Base-by-base conservation (phyloP, 2,888 invertebrate species). In the Rhimphoctona megacephalus region DNA sequence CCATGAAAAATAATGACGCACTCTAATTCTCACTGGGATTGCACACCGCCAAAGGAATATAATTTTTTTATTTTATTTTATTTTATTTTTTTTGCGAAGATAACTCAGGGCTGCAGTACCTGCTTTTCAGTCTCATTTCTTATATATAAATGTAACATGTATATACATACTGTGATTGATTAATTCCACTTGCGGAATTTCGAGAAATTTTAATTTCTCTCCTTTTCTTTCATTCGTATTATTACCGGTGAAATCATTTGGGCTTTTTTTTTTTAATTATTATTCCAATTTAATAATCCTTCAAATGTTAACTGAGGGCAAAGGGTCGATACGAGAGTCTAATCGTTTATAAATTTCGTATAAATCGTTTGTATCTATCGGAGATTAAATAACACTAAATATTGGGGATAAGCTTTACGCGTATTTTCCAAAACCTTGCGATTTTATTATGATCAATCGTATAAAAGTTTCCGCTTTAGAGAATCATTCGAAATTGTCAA, bases 1-100 rank as follows among this genome's bases (percentile, higher is more conserved):
- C 52, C 22, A 49, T 22, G 69, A 76, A 64, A 84, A 74, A 85
- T 81, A 80, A 74, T 80, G 80, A 80, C 61, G 74, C 64, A n/a
- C 22, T 49, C n/a, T 25, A 14, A 30, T 33, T 77, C 77, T 69
- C 73, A 52, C 73, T 69, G 33, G 36, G 61, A 73, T 72, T 57
- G 30, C 57, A 54, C 67, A 39, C 43, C 54, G 64, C 46, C 33
- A 69, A 79, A 79, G 33, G 57, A 74, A 73, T 73, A 66, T 46
- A 57, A 78, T 73, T 73, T 72, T 22, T 46, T 61, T 22, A 78
- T 73, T 73, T 72, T 22, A 33, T 61, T 22, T 19, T n/a, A n/a
- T n/a, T n/a, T n/a, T n/a, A 78, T 73, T 73, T 72, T 22, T 46
- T 61, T 22, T 19, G 17, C 61, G 49, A 39, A 43, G 61, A 83